Evolutionary conservation across 2,888 invertebrate species (phyloP).

Genomic region (Opisthograptis luteolata): DNA sequence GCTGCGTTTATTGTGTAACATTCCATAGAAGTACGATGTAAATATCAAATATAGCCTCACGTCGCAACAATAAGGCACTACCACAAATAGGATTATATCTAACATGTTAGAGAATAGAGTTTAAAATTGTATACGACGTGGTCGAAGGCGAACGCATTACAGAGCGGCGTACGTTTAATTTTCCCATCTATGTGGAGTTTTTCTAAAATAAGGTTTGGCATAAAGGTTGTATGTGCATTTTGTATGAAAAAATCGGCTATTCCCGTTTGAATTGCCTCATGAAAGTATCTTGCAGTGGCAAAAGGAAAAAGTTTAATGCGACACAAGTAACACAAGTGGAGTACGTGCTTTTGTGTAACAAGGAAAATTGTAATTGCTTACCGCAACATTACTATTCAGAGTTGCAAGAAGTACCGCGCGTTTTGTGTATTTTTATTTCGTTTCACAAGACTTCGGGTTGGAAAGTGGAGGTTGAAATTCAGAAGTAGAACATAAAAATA

Average conservation of each 20-base stretch:
- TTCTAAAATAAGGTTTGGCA: constrained; percentile 47
- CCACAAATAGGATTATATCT: constrained; percentile 13
- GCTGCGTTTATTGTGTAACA: constrained; percentile 13
- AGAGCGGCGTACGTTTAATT: constrained; percentile 52
- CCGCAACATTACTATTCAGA: neutral
- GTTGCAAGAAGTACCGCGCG: too few relatives aligned
- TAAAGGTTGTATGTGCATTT: constrained; percentile 52
- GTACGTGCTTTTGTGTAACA: constrained; percentile 30
- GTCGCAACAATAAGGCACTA: constrained; percentile 25
- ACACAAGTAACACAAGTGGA: constrained; percentile 19
- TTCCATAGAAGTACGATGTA: constrained; percentile 18
- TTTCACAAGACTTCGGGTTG: too few relatives aligned
- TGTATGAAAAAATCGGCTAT: constrained; percentile 64
- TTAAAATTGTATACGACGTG: constrained; percentile 32
- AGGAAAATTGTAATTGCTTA: constrained; percentile 9
- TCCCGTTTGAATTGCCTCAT: constrained; percentile 60
- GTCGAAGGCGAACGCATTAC: constrained; percentile 39
- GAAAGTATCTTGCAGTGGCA: constrained; percentile 43
- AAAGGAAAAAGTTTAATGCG: constrained; percentile 52
- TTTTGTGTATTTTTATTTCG: too few relatives aligned
- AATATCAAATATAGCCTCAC: constrained; percentile 24
- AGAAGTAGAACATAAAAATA: too few relatives aligned
- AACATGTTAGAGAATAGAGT: constrained; percentile 7
- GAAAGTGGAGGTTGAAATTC: too few relatives aligned
- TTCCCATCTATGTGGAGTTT: constrained; percentile 54